Percentiles rank a stretch among this genome's conserved stretches.
Evolutionary conservation across 1,140 invertebrate species (phyloP).

Genomic region (Solen grandis): DNA sequence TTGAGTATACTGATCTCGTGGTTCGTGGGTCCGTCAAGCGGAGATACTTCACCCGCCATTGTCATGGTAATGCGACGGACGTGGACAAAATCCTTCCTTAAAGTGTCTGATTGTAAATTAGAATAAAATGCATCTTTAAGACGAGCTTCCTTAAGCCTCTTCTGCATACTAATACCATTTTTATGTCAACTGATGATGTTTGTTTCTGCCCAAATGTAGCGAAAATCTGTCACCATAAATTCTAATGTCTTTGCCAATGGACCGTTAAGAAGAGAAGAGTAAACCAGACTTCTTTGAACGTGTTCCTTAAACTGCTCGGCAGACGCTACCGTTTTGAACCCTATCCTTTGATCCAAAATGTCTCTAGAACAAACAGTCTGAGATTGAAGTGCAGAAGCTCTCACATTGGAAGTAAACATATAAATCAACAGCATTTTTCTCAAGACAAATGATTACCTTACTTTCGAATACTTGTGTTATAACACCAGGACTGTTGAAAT

Average conservation of each 20-base stretch:
- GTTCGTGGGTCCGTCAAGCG: background rate
- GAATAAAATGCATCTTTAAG: constrained; percentile 45
- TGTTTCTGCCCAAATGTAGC: constrained; percentile 34
- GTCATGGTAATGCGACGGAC: constrained; percentile 44
- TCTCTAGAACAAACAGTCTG: background rate
- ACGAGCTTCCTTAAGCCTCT: constrained; percentile 32
- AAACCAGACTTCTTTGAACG: background rate
- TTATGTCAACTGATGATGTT: constrained; percentile 49
- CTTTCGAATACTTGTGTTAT: too few species aligned
- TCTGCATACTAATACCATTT: constrained; percentile 54
- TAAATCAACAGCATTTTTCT: too few species aligned
- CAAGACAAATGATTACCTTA: too few species aligned
- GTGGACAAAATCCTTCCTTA: constrained; percentile 11
- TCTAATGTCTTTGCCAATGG: constrained; percentile 37
- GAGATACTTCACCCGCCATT: constrained; percentile 34
- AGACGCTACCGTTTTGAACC: background rate
- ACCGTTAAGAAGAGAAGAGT: background rate
- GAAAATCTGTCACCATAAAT: constrained; percentile 55
- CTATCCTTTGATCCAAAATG: background rate
- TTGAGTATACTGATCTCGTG: background rate
- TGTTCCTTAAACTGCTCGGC: background rate
- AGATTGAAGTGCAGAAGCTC: background rate
- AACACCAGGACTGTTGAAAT: background rate
- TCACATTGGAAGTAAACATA: too few species aligned
- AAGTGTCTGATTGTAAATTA: constrained; percentile 45